phyloP scores from a whole-genome alignment of 1,140 invertebrate species.

The Neuroterus valhalla region DNA sequence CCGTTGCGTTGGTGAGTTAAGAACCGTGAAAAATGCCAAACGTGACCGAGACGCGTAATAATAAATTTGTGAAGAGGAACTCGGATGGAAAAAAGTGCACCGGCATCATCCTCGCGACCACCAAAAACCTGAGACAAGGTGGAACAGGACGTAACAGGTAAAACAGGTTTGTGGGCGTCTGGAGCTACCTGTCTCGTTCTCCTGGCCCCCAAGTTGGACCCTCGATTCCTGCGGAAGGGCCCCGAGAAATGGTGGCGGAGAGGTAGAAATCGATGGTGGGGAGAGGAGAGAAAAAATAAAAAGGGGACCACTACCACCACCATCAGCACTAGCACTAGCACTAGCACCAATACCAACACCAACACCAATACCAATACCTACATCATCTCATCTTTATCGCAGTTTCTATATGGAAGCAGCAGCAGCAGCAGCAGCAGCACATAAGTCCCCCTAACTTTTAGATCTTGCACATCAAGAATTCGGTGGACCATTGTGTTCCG shows the following conservation, averaged over 20 bases:
- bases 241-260: neutral
- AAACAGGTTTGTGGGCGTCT: slow-evolving; percentile 74
- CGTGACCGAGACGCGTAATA: slow-evolving; percentile 40
- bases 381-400: too few species aligned
- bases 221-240: slow-evolving; percentile 59
- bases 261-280: slow-evolving; percentile 40
- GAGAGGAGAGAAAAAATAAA: slow-evolving; percentile 36
- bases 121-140: slow-evolving; percentile 51
- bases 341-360: too few species aligned
- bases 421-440: too few species aligned
- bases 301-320: slow-evolving; percentile 32
- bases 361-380: too few species aligned
- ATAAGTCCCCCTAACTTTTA: slow-evolving; percentile 3
- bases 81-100: too few species aligned
- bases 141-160: slow-evolving; percentile 68
- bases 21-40: slow-evolving; percentile 47
- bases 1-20: slow-evolving; percentile 31
- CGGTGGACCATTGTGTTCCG: slow-evolving; percentile 36
- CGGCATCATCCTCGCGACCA: too few species aligned
- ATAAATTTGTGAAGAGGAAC: too few species aligned
- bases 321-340: neutral
- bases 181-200: slow-evolving; percentile 68
- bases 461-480: neutral
- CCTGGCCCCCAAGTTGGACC: slow-evolving; percentile 49
- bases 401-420: too few species aligned